Evolutionary conservation across 1,140 invertebrate genomes (phyloP), one percentile per base, ranked within the genome.

Genomic region (Aporrectodea caliginosa): DNA sequence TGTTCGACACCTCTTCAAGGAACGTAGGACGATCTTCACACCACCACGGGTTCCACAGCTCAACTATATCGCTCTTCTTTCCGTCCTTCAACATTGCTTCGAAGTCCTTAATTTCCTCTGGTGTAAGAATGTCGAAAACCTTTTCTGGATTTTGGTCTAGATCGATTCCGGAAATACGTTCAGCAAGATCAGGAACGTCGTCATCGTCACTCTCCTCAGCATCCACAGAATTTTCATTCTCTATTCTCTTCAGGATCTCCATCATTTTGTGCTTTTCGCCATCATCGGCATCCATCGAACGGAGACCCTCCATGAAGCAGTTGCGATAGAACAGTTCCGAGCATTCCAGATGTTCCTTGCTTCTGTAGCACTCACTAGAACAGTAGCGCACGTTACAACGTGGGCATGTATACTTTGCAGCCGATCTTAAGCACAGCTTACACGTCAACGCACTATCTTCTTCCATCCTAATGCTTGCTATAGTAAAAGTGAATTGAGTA

Each of bases 251-350:
- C 0, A 94, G 87, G 75, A 94, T 93, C 58, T 93, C 91, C 29
- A 92, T 85, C 91, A 94, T 94, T 88, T 92, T 92, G 35, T 86
- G 85, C 84, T 69, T 79, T 16, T 81, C 78, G 86, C 16, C 69
- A 68, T 75, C 30, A 78, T 78, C 31, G 22, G 35, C 74, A 30
- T 73, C 73, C 32, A 69, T 81, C 22, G 84, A 83, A 43, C 84
- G 89, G n/a, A 95, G 83, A 85, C 95, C 92, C 78, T 92, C 90
- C 82, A 92, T 90, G 0, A 97, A 91, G 82, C 93, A 94, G 12
- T 93, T 91, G 87, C 91, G 92, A 84, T 95, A 98, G 88, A 98
- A 98, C 70, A 89, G 89, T 88, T 97, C 95, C 0, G 94, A 94
- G 84, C 95, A 98, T 83, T 92, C 88, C 0, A 89, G 84, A 89